These are phyloP conservation scores for Calyptomena viridis DNA, from an alignment of 2,113 vertebrate species.

Conservation along the genomic window DNA sequence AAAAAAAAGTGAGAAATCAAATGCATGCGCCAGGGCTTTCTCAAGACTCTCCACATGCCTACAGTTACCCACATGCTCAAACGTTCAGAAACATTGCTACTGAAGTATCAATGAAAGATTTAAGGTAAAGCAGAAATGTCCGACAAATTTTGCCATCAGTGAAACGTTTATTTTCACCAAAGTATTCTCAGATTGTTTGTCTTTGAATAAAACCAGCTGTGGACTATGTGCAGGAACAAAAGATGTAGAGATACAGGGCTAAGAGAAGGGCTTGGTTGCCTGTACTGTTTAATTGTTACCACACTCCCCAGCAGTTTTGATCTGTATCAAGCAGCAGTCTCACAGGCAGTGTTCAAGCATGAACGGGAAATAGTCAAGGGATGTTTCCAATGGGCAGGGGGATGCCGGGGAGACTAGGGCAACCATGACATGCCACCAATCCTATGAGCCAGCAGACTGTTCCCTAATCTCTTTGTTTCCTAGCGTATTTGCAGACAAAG, in stretches of 20 bases:
- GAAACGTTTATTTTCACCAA: background rate
- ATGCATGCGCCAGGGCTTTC: background rate
- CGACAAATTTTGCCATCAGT: background rate
- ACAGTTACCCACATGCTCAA: background rate
- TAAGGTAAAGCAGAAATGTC: background rate
- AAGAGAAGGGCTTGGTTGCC: background rate
- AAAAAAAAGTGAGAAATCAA: background rate
- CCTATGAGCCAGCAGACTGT: background rate
- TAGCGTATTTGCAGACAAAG: background rate
- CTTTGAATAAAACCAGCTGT: background rate
- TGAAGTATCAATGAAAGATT: background rate
- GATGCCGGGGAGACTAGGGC: background rate
- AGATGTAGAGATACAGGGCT: background rate
- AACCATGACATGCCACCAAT: rapidly evolving
- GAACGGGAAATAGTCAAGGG: background rate
- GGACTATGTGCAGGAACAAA: background rate
- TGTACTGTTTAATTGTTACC: background rate
- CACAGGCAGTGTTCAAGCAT: background rate
- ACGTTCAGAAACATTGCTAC: rapidly evolving
- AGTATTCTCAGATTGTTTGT: background rate
- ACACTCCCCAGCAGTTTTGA: background rate
- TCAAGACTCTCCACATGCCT: background rate
- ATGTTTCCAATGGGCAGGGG: background rate
- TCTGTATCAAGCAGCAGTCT: background rate
- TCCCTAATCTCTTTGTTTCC: background rate